Evolutionary conservation across 2,113 vertebrate genomes (phyloP).

Genomic region (Xenopus tropicalis): UCB_Xtro_10.0 CM004443.2:36458501-36459000

Average conservation of each 20-base stretch:
- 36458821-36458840: conserved; percentile 98
- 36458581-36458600: conserved; percentile 80
- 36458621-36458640: conserved; percentile 97
- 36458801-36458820: conserved; percentile 90
- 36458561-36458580: conserved; percentile 53
- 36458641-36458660: conserved; percentile 95
- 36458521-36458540: conserved; percentile 96
- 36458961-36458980: conserved; percentile 94
- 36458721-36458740: conserved; percentile 94
- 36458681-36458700: conserved; percentile 93
- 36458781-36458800: conserved; percentile 89
- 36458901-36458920: conserved; percentile 96
- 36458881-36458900: conserved; percentile 98
- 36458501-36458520: conserved; percentile 90
- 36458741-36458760: conserved; percentile 97
- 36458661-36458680: conserved; percentile 90
- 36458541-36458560: conserved; percentile 76
- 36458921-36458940: conserved; percentile 94
- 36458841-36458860: conserved; percentile 97
- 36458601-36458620: conserved; percentile 96
- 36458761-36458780: conserved; percentile 93
- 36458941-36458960: conserved; percentile 97
- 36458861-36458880: conserved; percentile 97
- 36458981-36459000: conserved; percentile 96
- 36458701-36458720: conserved; percentile 90